Percentiles rank a stretch among this genome's conserved stretches.
These are phyloP conservation scores for Chorisops tibialis DNA, from an alignment of 2,888 invertebrate genomes.

Conservation along the genomic window DNA sequence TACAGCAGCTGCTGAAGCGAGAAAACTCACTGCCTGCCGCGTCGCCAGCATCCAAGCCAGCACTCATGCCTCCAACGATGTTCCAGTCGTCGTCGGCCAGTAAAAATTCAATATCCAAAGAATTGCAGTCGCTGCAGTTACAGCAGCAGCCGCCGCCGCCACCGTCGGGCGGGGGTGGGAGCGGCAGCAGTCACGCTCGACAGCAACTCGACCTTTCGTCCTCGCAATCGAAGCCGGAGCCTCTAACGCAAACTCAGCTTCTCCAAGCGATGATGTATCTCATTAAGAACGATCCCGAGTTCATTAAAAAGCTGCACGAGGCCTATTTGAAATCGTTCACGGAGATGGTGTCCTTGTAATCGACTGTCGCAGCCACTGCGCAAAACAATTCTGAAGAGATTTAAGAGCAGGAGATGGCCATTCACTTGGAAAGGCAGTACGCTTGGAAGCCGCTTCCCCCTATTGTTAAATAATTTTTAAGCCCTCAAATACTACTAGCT, in stretches of 20 bases:
- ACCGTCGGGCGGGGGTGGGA: not conserved
- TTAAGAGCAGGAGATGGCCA: not conserved
- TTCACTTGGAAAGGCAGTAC: constrained; percentile 7
- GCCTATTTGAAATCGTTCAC: constrained; percentile 86
- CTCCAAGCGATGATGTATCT: constrained; percentile 85
- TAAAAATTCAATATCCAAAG: constrained; percentile 35
- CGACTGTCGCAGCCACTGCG: not conserved
- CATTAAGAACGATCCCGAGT: constrained; percentile 81
- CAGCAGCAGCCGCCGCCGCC: not conserved
- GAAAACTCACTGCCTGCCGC: constrained; percentile 5
- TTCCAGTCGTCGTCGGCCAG: constrained; percentile 62
- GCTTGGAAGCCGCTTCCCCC: constrained; percentile 11
- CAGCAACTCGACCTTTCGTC: not conserved
- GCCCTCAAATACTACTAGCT: not conserved
- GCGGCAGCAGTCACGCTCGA: constrained; percentile 10
- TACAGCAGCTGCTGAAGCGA: constrained; percentile 30
- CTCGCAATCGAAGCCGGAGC: constrained; percentile 53
- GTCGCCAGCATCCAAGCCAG: constrained; percentile 60
- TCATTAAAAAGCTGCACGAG: constrained; percentile 85
- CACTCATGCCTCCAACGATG: constrained; percentile 83
- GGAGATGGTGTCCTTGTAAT: constrained; percentile 55
- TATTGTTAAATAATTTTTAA: constrained; percentile 19
- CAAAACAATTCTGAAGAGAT: too few species aligned
- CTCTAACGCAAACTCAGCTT: constrained; percentile 82
- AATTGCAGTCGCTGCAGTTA: constrained; percentile 20